Conservation (phyloP, 2,888 invertebrate genomes). For the Amiota mariae region DNA sequence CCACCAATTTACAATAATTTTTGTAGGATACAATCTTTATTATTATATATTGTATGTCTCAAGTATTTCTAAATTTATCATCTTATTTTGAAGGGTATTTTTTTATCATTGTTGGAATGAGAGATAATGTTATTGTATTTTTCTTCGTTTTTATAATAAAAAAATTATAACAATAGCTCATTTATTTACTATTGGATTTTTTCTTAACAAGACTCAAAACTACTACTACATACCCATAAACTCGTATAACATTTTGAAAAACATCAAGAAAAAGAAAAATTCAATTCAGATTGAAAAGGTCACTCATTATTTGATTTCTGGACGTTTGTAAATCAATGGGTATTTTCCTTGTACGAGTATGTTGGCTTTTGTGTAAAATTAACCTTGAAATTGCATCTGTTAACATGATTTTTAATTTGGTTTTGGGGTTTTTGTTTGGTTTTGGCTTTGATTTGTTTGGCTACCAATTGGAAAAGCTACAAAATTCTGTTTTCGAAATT, state of each 20-base stretch:
- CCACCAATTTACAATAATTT: not conserved
- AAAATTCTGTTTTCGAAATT: not conserved
- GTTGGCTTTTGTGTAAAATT: slow-evolving; percentile 32
- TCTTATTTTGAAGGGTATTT: not conserved
- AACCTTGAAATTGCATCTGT: slow-evolving; percentile 45
- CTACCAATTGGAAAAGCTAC: not conserved
- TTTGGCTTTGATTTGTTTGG: slow-evolving; percentile 1
- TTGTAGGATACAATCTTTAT: not conserved
- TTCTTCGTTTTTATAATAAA: not conserved
- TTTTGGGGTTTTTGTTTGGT: not conserved
- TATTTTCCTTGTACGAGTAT: not conserved
- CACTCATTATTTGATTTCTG: slow-evolving; percentile 15
- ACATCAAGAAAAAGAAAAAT: not conserved
- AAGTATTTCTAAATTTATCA: not conserved
- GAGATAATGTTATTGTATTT: not conserved
- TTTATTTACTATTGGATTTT: slow-evolving; percentile 17
- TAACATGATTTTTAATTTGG: slow-evolving; percentile 10
- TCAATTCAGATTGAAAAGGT: not conserved
- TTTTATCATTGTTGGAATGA: not conserved
- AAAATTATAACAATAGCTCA: slow-evolving; percentile 14
- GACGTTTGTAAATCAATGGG: not conserved
- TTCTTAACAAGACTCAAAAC: slow-evolving; percentile 3
- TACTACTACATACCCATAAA: too few species aligned
- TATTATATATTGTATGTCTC: not conserved
- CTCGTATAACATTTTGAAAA: too few species aligned